A percentile compares a stretch with the other conserved stretches of the same genome.
Conservation (phyloP, 2,113 vertebrate genomes). For the Callipepla californica region DNA sequence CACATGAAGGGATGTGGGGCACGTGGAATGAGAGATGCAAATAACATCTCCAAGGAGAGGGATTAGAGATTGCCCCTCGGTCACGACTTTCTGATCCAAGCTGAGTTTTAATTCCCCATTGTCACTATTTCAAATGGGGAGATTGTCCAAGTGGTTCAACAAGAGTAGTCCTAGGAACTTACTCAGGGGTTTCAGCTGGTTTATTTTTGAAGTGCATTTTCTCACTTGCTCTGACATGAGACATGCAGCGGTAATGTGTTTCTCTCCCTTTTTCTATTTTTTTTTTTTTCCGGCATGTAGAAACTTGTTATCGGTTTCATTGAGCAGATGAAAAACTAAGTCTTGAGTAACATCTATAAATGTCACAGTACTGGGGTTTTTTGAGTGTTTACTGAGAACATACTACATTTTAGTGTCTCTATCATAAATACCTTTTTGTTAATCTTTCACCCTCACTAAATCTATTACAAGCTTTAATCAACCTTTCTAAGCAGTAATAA, state of each 20-base stretch:
- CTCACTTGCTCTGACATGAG: background rate
- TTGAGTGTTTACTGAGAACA: slow-evolving; percentile 26
- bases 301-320: slow-evolving; percentile 40
- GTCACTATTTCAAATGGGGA: background rate
- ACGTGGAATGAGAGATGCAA: background rate
- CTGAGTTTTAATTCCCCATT: background rate
- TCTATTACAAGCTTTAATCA: slow-evolving; percentile 20
- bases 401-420: slow-evolving; percentile 13
- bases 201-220: background rate
- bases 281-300: background rate
- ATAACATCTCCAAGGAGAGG: background rate
- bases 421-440: slow-evolving; percentile 70
- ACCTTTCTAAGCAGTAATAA: slow-evolving; percentile 48
- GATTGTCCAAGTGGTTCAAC: background rate
- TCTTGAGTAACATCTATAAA: slow-evolving; percentile 60
- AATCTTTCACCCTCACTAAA: slow-evolving; percentile 56
- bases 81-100: background rate
- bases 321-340: slow-evolving; percentile 34
- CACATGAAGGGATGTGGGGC: fast-evolving
- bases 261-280: background rate
- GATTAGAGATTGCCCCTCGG: background rate
- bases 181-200: background rate
- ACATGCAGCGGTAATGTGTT: background rate
- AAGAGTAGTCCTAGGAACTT: background rate
- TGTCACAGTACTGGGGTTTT: slow-evolving; percentile 23